Base-by-base conservation (phyloP, 2,888 invertebrate genomes). In the Conomelus anceps region DNA sequence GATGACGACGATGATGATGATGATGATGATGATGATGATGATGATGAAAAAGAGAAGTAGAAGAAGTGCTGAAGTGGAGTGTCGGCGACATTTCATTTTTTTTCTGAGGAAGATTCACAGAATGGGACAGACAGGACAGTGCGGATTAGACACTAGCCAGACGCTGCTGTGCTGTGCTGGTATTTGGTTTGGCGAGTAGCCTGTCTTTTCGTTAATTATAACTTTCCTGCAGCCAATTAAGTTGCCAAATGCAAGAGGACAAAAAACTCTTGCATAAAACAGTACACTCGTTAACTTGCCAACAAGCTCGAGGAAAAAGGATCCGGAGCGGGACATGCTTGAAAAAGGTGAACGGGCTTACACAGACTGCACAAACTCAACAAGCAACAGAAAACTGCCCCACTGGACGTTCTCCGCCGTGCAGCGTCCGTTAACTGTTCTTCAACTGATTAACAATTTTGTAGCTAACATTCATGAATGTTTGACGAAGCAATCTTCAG, bases 61-160 rank as follows among this genome's bases (percentile, higher is more conserved):
- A 20, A 23, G 20, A 23, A 85, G 85, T 13, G n/a, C n/a, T n/a
- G n/a, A n/a, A n/a, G n/a, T n/a, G n/a, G n/a, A n/a, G n/a, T 24
- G 85, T 23, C 13, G 20, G 26, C 23, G 4, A n/a, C 41, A 29
- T 41, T 9, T 22, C 41, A 34, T 22, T 22, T 63, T 29, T 88
- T 13, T 22, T n/a, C n/a, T 17, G 89, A 17, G 23, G n/a, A 86
- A 89, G 34, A 89, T 86, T 63, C 26, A 23, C 88, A 88, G 26
- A 34, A 34, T n/a, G 34, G 34, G 34, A 34, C 34, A 34, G 17
- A 63, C 63, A 63, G 63, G 1, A 63, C 20, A n/a, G n/a, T n/a
- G n/a, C n/a, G 63, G 63, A 63, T 9, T 7, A 63, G 63, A 4
- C n/a, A 11, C n/a, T 63, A n/a, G n/a, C 20, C n/a, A n/a, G 63